Evolutionary conservation across 64 coral and sea anemone species (phyloP), one percentile per base, ranked within the genome.

Genomic region (Montipora efflorescens): DNA sequence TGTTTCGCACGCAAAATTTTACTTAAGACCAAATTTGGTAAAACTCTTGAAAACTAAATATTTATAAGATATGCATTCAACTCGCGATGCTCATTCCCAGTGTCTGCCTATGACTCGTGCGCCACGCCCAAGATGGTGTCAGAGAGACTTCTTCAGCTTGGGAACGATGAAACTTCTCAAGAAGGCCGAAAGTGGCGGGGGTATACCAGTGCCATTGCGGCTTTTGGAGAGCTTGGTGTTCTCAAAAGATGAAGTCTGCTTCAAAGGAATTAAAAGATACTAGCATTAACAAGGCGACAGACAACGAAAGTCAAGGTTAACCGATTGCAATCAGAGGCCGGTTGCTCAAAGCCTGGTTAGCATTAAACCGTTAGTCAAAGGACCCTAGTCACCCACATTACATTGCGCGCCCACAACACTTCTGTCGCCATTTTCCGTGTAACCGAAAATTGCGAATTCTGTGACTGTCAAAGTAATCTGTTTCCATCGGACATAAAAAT

Each of bases 121-220:
- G n/a, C 46, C 64, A 48, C 47, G 18, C 47, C 66, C 19, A 71
- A 50, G 8, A 45, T 86, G 45, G 2, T 11, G 5, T 83, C 66
- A 86, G 8, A 1, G 6, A 10, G 66, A 51, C 49, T 93, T 96
- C 83, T 96, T 96, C 16, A 96, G 70, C 25, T 96, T 96, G 13
- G 95, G 95, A 79, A 91, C 95, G 6, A 93, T 93, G 51, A 96
- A 96, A 67, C 90, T 96, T 71, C 80, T 88, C 94, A 96, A 89
- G 86, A 96, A 96, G 51, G 78, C 68, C n/a, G 90, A 93, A 8
- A 96, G 79, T 22, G 95, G 84, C 1, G 90, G 84, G 8, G 95
- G 95, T 46, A 96, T 71, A 19, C 83, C 74, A 36, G 76, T 74
- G 23, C 44, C 90, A 5, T 79, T 46, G 16, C 77, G 67, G 61